These are phyloP conservation scores for Streblospio benedicti DNA, from an alignment of 1,140 invertebrate species.

Conservation along the genomic window DNA sequence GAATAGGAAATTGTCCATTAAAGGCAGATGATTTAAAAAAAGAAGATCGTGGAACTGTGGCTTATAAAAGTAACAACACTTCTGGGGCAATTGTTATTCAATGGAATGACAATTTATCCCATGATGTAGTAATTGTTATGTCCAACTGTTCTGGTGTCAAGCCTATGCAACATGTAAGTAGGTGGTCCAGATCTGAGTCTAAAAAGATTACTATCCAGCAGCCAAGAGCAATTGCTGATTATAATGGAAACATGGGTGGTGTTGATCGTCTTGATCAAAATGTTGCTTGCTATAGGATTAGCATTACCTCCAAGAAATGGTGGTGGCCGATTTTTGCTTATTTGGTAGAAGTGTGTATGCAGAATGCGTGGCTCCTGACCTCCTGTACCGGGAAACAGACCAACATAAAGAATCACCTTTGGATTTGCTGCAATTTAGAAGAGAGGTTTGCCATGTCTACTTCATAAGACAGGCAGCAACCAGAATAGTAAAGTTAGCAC, in stretches of 20 bases:
- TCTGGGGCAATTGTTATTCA: background rate
- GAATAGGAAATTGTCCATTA: background rate
- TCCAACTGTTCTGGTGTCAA: background rate
- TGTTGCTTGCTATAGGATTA: constrained; percentile 2
- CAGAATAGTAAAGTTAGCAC: background rate
- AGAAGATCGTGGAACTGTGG: background rate
- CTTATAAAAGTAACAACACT: background rate
- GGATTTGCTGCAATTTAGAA: background rate
- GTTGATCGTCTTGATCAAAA: constrained; percentile 9
- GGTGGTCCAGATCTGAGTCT: background rate
- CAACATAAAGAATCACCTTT: background rate
- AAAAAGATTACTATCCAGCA: background rate
- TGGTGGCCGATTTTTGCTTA: constrained; percentile 1
- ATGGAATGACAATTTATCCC: background rate
- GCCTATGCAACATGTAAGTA: background rate
- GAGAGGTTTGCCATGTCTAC: constrained; percentile 7
- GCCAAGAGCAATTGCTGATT: background rate
- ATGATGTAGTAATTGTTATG: background rate
- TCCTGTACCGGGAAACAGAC: background rate
- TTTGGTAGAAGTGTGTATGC: background rate
- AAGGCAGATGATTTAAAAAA: background rate
- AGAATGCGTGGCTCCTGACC: constrained; percentile 3
- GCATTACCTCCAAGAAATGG: background rate
- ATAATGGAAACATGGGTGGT: constrained; percentile 3
- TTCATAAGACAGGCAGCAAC: background rate